Base-by-base conservation (phyloP, 2,888 invertebrate species). In the Sussaba pulchella region DNA sequence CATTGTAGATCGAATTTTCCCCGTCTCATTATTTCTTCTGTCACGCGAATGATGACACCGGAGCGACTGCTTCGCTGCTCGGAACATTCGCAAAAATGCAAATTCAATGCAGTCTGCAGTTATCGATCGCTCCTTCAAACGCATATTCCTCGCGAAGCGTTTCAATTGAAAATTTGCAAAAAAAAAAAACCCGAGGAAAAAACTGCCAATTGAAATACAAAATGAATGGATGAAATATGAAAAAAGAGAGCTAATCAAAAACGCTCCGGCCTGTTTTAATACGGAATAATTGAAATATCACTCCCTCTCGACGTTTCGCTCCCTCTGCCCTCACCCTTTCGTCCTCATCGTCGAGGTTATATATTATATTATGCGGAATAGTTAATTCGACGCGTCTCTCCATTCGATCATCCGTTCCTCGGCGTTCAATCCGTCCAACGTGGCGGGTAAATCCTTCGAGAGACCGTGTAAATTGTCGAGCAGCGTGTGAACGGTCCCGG, bases 41-140 rank as follows among this genome's bases (percentile, higher is more conserved):
- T 2, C 17, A 19, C 8, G 19, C 8, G 5, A 19, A 41, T 12
- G n/a, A 54, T 10, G n/a, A 26, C 12, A 36, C 5, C 39, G n/a
- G 21, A 6, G 19, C 5, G 19, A 77, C 64, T 47, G 59, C 36
- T 14, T 39, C 39, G 39, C 57, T 63, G 21, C 57, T 57, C 47
- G 17, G 39, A 41, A 21, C 59, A 59, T 14, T 39, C 66, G 66
- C n/a, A n/a, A 43, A 66, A 72, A 78, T 78, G 77, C 17, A 67
- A 78, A 78, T 78, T 66, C 52, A 50, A 59, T 54, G 54, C 36
- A 54, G 47, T 21, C 57, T 14, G 59, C 19, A 43, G 59, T 39
- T 50, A 66, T 66, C 66, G 59, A 78, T 66, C 66, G 59, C 39
- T 26, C 36, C 9, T 19, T 43, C 24, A 41, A n/a, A 47, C 39